Percentiles rank a stretch among this genome's conserved stretches.
Conservation (phyloP, 2,888 invertebrate species). For the Arctia plantaginis region DNA sequence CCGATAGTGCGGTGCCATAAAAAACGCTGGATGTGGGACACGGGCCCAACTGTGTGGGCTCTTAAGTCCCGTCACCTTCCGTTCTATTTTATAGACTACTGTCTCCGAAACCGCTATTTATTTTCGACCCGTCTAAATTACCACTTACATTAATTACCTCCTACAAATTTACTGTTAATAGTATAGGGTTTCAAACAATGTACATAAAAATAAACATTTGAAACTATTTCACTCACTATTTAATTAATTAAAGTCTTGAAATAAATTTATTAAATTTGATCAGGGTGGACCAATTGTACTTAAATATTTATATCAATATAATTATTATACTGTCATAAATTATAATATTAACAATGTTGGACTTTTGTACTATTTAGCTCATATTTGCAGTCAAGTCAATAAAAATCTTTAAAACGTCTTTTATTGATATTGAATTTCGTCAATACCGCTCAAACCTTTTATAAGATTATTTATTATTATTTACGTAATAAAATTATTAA, state of each 20-base stretch:
- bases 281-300: no score
- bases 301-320: no score
- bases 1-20: constrained; percentile 83
- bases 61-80: constrained; percentile 70
- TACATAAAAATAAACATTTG: constrained; percentile 11
- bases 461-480: not conserved
- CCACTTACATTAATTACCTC: constrained; percentile 64
- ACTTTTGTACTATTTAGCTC: no score
- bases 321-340: no score
- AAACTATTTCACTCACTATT: not conserved
- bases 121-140: constrained; percentile 63
- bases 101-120: constrained; percentile 80
- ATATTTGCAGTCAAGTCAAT: no score
- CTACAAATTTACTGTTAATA: constrained; percentile 64
- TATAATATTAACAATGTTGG: no score
- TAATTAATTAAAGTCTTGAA: no score
- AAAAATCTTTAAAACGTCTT: no score
- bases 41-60: constrained; percentile 63
- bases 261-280: no score
- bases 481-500: not conserved
- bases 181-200: constrained; percentile 46
- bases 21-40: constrained; percentile 79
- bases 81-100: constrained; percentile 76
- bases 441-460: not conserved
- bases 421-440: no score